Evolutionary conservation across 37 sponge, comb jelly and placozoan genomes (phyloP), one percentile per base, ranked within the genome.

Genomic region (Aplysina aerophoba): DNA sequence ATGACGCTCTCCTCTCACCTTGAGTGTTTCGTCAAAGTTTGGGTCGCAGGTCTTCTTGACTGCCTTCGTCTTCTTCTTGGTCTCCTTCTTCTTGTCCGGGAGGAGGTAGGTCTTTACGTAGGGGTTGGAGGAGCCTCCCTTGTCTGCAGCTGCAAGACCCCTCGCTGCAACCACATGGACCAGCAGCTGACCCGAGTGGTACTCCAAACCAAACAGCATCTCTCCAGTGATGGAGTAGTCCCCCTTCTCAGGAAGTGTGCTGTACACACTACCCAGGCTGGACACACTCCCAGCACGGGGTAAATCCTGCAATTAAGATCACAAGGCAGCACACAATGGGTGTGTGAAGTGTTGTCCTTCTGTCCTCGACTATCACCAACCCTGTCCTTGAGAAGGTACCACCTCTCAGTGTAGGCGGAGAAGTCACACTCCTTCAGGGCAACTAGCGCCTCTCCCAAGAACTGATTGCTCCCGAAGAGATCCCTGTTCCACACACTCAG

Each of bases 401-500:
- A 91, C 27, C 61, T 53, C 50, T 85, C 81, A 55, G 73, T 85
- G 38, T 56, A 14, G 81, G 80, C 66, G 39, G 63, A 64, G 55
- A 91, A 88, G 73, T 87, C 85, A 1, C 88, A 68, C 16, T 67
- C 59, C 6, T 78, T 65, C 61, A 92, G 89, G 65, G 86, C 87
- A 50, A 92, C 57, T 27, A 80, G 56, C n/a, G 88, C 87, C 58
- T 92, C 89, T 61, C 92, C 92, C 61, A 92, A 80, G 61, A 92
- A 92, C 39, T 81, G 72, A 73, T 92, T 92, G 63, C 65, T 81
- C 11, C 89, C 89, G 73, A 92, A 88, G 54, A 79, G 62, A 75
- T 92, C 92, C 80, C 80, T 83, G 87, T 88, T 84, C 92, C 92
- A 92, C 55, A 92, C 81, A 83, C 89, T 89, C 87, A 92, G 44